These are phyloP conservation scores for Magallana ariakensis DNA, from an alignment of 1,140 invertebrate species.

Conservation along the genomic window DNA sequence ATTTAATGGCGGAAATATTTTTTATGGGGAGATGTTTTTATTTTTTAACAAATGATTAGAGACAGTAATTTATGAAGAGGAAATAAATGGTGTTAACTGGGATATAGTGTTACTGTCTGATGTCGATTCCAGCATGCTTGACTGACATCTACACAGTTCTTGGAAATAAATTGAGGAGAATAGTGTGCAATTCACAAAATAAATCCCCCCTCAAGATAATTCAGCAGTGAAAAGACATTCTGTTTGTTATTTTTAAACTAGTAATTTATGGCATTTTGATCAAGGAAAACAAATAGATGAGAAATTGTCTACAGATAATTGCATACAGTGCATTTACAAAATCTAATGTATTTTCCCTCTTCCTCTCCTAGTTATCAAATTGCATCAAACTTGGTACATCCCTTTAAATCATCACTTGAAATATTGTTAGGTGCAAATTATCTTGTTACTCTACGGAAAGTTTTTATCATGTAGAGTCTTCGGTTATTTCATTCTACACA, in stretches of 20 bases:
- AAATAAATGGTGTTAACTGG: background rate
- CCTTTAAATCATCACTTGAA: conserved; percentile 15
- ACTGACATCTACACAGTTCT: background rate
- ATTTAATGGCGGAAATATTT: too few relatives aligned
- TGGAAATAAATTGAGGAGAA: conserved; percentile 3
- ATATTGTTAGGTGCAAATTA: conserved; percentile 32
- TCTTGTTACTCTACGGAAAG: background rate
- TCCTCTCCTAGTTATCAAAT: conserved; percentile 24
- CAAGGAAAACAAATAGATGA: conserved; percentile 6
- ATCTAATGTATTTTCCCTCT: conserved; percentile 22
- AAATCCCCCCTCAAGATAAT: background rate
- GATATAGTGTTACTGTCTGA: background rate
- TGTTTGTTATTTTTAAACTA: conserved; percentile 31
- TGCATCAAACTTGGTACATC: conserved; percentile 33
- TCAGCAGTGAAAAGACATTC: conserved; percentile 26
- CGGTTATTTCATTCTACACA: background rate
- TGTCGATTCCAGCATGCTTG: background rate
- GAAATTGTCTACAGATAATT: conserved; percentile 7
- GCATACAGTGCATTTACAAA: conserved; percentile 5
- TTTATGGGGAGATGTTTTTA: background rate
- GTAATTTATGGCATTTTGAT: conserved; percentile 35
- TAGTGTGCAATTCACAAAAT: background rate
- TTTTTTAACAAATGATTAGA: background rate
- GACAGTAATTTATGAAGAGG: background rate
- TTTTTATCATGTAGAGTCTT: conserved; percentile 8